Evolutionary conservation across 2,888 invertebrate genomes (phyloP), one percentile per base, ranked within the genome.

Genomic region (Ommatoiulus sabulosus): DNA sequence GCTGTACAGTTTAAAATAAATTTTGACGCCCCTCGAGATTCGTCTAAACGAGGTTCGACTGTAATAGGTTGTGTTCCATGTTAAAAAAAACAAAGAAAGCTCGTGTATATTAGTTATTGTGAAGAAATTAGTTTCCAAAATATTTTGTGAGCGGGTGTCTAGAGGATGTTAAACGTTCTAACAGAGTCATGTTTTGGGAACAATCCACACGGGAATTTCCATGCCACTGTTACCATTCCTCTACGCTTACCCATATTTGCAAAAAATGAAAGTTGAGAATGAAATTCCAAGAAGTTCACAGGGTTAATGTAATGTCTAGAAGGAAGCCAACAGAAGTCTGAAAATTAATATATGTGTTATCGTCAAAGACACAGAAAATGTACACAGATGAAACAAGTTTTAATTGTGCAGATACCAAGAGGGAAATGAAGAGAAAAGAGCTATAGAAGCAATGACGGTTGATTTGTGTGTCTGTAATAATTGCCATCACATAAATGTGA

Each of bases 221-320:
- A 63, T 63, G 63, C 63, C 20, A 20, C 63, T 63, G 63, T 63
- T 35, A 35, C 80, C 80, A 35, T 43, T 12, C 80, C 80, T 35
- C 80, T 80, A 43, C 80, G 80, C 88, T 88, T 88, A 88, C 88
- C 88, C 88, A 20, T 17, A 24, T 80, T 44, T 86, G 57, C 7
- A 87, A 24, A 52, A 87, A 87, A 84, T n/a, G 88, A 63, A 72
- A 80, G 80, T 52, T 52, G 87, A 87, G 48, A 88, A 44, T 88
- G 88, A 88, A 84, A 88, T 88, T 44, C 88, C 88, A 72, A 88
- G 80, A 88, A 88, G 88, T 84, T 88, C 72, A 88, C 80, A 88
- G 88, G 88, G 72, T 72, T 88, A 87, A 87, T 87, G 87, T 87
- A 87, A 87, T 87, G 84, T 84, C 84, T 88, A 88, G 88, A 88